Conservation (phyloP, 2,113 vertebrate species). For the Danionella cerebrum region DNA sequence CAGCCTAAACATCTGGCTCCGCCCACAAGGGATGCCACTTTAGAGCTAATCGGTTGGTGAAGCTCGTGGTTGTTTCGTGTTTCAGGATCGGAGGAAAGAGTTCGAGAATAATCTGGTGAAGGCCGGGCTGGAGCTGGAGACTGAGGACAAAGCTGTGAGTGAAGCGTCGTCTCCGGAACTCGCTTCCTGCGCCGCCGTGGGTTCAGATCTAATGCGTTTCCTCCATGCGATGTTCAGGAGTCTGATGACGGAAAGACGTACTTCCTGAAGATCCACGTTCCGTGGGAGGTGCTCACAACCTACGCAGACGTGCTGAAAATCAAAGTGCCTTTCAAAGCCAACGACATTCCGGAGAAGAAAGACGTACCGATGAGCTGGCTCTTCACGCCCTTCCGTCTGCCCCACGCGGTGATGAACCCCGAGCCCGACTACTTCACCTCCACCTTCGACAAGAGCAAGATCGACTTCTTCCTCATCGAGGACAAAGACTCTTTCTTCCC, state of each 20-base stretch:
- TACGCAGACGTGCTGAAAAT: constrained; percentile 90
- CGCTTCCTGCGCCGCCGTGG: neutral
- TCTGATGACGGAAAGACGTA: constrained; percentile 87
- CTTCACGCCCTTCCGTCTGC: constrained; percentile 70
- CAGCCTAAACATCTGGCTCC: too few species aligned
- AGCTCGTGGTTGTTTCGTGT: neutral
- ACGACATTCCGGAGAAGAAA: constrained; percentile 63
- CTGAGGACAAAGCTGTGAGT: constrained; percentile 82
- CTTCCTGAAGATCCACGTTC: constrained; percentile 91
- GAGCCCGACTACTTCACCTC: constrained; percentile 84
- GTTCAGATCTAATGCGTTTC: too few species aligned
- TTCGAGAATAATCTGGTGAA: constrained; percentile 85
- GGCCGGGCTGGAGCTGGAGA: constrained; percentile 86
- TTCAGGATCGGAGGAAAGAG: constrained; percentile 82
- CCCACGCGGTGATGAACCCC: constrained; percentile 71
- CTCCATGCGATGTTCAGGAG: constrained; percentile 70
- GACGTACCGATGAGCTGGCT: constrained; percentile 69
- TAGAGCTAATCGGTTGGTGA: too few species aligned
- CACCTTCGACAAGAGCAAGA: constrained; percentile 80
- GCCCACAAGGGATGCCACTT: too few species aligned
- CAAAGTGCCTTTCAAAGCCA: constrained; percentile 85
- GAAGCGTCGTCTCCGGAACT: neutral
- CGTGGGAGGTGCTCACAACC: constrained; percentile 86
- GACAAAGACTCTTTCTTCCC: constrained; percentile 83
- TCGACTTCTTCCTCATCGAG: constrained; percentile 84